Evolutionary conservation across 1,140 invertebrate species (phyloP), one percentile per base, ranked within the genome.

Genomic region (Aphaenogaster rudis): DNA sequence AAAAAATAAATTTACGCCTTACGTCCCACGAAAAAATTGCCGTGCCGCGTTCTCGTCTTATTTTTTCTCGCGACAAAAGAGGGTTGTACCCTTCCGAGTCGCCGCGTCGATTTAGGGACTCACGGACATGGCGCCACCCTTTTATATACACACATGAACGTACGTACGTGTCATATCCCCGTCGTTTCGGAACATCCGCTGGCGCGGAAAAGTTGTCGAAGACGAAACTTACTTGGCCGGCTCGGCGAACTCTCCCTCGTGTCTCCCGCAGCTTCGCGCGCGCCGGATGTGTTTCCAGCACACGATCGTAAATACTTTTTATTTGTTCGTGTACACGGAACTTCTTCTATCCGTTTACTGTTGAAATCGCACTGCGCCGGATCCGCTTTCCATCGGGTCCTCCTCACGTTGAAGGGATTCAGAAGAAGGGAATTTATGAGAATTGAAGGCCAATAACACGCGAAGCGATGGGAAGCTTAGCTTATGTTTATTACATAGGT

Each of bases 281-380:
- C 85, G 77, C 50, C 85, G 85, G 85, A 86, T 86, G 85, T 86
- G 85, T 86, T 86, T 86, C 64, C 84, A 67, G 63, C 77, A 67
- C 77, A 59, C 85, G 85, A 86, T 81, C 85, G 85, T 86, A 86
- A 86, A 86, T 86, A 86, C 85, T 86, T 86, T 86, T 86, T 86
- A 79, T 80, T 86, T 86, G 36, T 81, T 86, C 84, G 84, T 86
- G 77, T 69, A 69, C 63, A 86, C 84, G 84, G 76, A 80, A 84
- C 80, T 84, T 84, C 80, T 82, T 82, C 80, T 84, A 84, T 84
- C 80, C 80, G 80, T 84, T 84, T 84, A 84, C 80, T 42, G 80
- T 84, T 84, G 80, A 76, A 84, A 76, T 84, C 80, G 80, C 80
- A 54, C 80, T 28, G 54, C 57, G 57, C 54, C 80, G 69, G 80